Conservation (phyloP, 2,888 invertebrate genomes). For the Sinodicranocentrus sp. region DNA sequence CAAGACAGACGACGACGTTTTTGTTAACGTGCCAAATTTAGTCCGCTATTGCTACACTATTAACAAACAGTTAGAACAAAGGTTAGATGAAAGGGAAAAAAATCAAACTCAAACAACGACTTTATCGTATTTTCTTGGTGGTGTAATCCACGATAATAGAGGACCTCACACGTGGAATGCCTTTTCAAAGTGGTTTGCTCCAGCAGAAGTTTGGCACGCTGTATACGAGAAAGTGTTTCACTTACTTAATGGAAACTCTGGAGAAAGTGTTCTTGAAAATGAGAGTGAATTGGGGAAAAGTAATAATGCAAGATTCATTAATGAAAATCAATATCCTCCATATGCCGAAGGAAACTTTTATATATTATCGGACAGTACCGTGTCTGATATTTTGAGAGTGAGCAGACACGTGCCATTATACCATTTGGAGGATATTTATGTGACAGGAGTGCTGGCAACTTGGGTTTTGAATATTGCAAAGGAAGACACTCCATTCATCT, state of each 20-base stretch:
- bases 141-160: conserved; percentile 55
- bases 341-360: conserved; percentile 71
- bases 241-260: no score
- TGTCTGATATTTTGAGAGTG: conserved; percentile 42
- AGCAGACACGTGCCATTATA: conserved; percentile 59
- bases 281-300: neutral
- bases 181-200: conserved; percentile 69
- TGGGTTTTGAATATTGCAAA: conserved; percentile 57
- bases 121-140: conserved; percentile 47
- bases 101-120: neutral
- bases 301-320: neutral
- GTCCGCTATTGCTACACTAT: conserved; percentile 34
- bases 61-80: neutral
- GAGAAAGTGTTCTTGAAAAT: neutral
- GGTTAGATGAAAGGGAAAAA: no score
- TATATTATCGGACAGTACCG: conserved; percentile 48
- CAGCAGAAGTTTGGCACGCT: conserved; percentile 54
- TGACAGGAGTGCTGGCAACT: conserved; percentile 67
- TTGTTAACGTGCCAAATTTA: conserved; percentile 65
- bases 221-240: conserved; percentile 6
- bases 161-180: conserved; percentile 64
- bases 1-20: conserved; percentile 71
- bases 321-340: conserved; percentile 57
- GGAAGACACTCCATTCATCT: conserved; percentile 56
- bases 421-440: conserved; percentile 69